A percentile compares a stretch with the other conserved stretches of the same genome.
phyloP scores from a whole-genome alignment of 1,140 invertebrate species.

The Nephila pilipes region DNA sequence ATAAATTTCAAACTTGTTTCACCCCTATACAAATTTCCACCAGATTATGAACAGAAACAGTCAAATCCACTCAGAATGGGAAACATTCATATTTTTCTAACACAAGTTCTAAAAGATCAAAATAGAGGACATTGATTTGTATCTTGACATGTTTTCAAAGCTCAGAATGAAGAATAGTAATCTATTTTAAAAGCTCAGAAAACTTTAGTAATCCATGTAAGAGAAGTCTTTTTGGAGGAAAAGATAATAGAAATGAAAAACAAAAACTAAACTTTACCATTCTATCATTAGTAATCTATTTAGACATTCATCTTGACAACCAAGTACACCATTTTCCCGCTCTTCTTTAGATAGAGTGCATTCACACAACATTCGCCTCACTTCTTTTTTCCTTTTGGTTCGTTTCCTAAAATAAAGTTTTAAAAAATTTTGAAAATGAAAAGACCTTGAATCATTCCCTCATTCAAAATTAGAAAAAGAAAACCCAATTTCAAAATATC shows the following conservation, averaged over 20 bases:
- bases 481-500: not conserved
- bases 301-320: conserved; percentile 97
- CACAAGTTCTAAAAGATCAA: too few relatives aligned
- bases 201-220: too few relatives aligned
- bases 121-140: too few relatives aligned
- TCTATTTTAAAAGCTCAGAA: too few relatives aligned
- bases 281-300: conserved; percentile 99
- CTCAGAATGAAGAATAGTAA: too few relatives aligned
- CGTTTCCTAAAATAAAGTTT: conserved; percentile 80
- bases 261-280: conserved; percentile 85
- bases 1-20: too few relatives aligned
- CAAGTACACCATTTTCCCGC: conserved; percentile 89
- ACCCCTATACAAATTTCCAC: too few relatives aligned
- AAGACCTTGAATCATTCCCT: not conserved
- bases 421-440: not conserved
- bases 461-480: not conserved
- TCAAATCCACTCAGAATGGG: too few relatives aligned
- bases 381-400: conserved; percentile 90
- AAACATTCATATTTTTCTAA: too few relatives aligned
- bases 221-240: too few relatives aligned
- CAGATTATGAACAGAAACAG: too few relatives aligned
- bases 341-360: conserved; percentile 95
- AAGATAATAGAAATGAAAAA: not conserved
- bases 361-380: conserved; percentile 96
- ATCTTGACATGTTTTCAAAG: too few relatives aligned